These are phyloP conservation scores for Hippocampus zosterae DNA, from an alignment of 2,113 vertebrate species.

Conservation along the genomic window DNA sequence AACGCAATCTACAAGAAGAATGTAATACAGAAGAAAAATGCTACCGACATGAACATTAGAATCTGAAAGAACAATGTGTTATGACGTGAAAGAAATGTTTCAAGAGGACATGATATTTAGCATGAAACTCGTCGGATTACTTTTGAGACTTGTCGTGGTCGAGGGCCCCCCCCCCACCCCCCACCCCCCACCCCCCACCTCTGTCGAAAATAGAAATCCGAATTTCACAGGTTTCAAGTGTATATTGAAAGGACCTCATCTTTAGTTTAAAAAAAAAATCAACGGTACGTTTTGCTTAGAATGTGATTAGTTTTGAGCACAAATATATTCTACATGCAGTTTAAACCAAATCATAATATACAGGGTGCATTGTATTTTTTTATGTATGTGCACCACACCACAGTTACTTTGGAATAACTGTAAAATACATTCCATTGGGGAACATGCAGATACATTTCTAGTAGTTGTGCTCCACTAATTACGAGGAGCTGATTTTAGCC, in stretches of 20 bases:
- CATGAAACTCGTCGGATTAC: no score
- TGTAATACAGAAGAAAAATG: background rate
- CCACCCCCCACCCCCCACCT: no score
- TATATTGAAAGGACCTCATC: background rate
- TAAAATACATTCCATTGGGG: no score
- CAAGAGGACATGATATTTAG: background rate
- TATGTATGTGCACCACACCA: background rate
- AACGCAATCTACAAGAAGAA: slow-evolving; percentile 18
- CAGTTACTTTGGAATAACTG: no score
- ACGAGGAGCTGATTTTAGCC: no score
- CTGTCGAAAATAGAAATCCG: no score
- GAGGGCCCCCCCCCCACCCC: no score
- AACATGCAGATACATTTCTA: no score
- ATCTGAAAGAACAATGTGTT: slow-evolving; percentile 3
- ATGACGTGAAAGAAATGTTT: slow-evolving; percentile 3
- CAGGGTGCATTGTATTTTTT: background rate
- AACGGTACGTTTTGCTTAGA: background rate
- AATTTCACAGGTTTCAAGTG: background rate
- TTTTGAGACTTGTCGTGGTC: no score
- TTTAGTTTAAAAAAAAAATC: background rate
- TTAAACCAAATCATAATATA: background rate
- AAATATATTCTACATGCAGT: background rate
- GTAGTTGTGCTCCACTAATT: no score
- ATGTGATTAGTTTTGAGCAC: background rate
- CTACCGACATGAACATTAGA: background rate